These are phyloP conservation scores for Atopsyche davidsoni DNA, from an alignment of 1,140 invertebrate species.

Conservation along the genomic window DNA sequence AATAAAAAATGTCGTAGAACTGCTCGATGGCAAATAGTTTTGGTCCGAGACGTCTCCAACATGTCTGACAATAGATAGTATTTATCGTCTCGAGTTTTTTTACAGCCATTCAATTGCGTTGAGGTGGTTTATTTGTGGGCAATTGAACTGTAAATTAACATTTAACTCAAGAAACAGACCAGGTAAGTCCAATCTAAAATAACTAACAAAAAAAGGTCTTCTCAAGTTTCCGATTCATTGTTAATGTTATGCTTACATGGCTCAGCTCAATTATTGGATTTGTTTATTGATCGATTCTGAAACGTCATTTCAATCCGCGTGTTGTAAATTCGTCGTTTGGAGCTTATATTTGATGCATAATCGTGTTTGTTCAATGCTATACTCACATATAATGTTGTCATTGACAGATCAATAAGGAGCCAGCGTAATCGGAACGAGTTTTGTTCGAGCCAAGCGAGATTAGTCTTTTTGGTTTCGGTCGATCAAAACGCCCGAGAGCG, in stretches of 20 bases:
- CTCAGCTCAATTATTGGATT: constrained; percentile 10
- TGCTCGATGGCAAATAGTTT: constrained; percentile 16
- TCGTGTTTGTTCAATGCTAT: constrained; percentile 13
- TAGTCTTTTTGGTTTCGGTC: constrained; percentile 10
- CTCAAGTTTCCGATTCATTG: constrained; percentile 19
- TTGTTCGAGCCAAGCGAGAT: constrained; percentile 8
- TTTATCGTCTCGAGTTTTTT: constrained; percentile 15
- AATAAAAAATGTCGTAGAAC: constrained; percentile 18
- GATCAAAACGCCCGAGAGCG: constrained; percentile 9
- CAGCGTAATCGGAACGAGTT: constrained; percentile 17
- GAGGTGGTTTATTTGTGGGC: background rate
- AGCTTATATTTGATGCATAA: constrained; percentile 2
- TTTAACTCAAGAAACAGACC: constrained; percentile 10
- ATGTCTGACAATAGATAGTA: constrained; percentile 43
- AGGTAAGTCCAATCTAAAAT: constrained; percentile 21
- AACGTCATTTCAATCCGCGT: background rate
- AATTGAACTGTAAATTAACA: background rate
- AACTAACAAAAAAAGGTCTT: constrained; percentile 22
- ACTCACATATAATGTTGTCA: constrained; percentile 24
- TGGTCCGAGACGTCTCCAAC: constrained; percentile 46
- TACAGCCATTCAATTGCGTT: constrained; percentile 12
- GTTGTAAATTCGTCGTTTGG: constrained; percentile 1
- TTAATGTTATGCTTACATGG: constrained; percentile 24
- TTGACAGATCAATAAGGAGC: constrained; percentile 25
- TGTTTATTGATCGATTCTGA: constrained; percentile 17